phyloP scores from a whole-genome alignment of 2,113 vertebrate genomes.

The Grallaria varia region DNA sequence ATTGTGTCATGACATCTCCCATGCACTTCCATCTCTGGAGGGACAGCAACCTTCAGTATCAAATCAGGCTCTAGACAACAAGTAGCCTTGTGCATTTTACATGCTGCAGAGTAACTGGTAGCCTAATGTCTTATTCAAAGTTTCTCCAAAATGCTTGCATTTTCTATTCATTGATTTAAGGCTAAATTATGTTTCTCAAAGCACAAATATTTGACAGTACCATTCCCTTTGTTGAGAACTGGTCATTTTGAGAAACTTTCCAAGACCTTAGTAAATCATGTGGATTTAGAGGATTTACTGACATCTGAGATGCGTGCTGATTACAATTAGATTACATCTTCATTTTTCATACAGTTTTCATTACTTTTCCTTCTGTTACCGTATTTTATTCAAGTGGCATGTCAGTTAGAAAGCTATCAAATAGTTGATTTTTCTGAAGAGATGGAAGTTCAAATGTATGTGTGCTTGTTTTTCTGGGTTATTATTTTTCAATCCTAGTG shows the following conservation, averaged over 20 bases:
- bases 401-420: background rate
- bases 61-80: background rate
- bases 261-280: background rate
- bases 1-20: background rate
- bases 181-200: background rate
- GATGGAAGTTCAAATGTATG: background rate
- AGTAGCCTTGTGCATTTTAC: background rate
- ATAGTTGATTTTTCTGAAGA: background rate
- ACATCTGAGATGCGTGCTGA: background rate
- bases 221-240: background rate
- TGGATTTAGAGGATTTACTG: slow-evolving; percentile 21
- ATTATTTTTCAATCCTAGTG: background rate
- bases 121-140: background rate
- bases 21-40: background rate
- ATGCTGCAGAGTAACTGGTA: background rate
- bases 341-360: slow-evolving; percentile 19
- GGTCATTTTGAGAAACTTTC: background rate
- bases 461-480: background rate
- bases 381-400: background rate
- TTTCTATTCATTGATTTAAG: background rate
- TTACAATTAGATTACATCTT: slow-evolving; percentile 11
- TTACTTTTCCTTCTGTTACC: background rate
- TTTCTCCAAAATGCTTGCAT: background rate
- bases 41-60: background rate
- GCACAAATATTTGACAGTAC: background rate